Percentiles rank a stretch among this genome's conserved stretches.
Conservation (phyloP, 1,140 invertebrate genomes). For the Anastrepha ludens region DNA sequence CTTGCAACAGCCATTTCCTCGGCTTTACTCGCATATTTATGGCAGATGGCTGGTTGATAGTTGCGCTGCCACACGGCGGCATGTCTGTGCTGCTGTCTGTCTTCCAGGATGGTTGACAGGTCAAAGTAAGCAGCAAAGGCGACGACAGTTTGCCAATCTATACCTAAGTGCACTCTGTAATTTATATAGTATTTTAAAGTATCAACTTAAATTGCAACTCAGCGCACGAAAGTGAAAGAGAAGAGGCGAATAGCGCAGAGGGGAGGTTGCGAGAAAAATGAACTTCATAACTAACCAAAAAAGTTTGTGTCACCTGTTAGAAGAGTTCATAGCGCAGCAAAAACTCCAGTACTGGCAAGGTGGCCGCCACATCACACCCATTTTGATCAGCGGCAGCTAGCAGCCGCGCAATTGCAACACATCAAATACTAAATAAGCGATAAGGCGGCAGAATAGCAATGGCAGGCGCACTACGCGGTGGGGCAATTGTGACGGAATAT, state of each 20-base stretch:
- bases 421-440: not conserved
- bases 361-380: too few species aligned
- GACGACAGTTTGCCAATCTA: not conserved
- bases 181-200: not conserved
- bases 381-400: not conserved
- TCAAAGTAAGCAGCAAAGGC: not conserved
- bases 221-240: not conserved
- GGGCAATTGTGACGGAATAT: not conserved
- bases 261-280: not conserved
- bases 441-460: too few species aligned
- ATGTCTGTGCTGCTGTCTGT: not conserved
- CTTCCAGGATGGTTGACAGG: too few species aligned
- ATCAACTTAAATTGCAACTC: not conserved
- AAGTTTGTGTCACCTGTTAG: conserved; percentile 19
- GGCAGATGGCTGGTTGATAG: not conserved
- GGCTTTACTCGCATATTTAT: not conserved
- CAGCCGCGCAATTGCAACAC: not conserved
- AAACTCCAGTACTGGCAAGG: too few species aligned
- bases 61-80: not conserved
- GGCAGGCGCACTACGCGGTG: not conserved
- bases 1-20: not conserved
- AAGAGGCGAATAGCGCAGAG: too few species aligned
- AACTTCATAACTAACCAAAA: conserved; percentile 39
- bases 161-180: not conserved
- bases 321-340: not conserved